Evolutionary conservation across 2,888 invertebrate genomes (phyloP).

Genomic region (Axea sp.): DNA sequence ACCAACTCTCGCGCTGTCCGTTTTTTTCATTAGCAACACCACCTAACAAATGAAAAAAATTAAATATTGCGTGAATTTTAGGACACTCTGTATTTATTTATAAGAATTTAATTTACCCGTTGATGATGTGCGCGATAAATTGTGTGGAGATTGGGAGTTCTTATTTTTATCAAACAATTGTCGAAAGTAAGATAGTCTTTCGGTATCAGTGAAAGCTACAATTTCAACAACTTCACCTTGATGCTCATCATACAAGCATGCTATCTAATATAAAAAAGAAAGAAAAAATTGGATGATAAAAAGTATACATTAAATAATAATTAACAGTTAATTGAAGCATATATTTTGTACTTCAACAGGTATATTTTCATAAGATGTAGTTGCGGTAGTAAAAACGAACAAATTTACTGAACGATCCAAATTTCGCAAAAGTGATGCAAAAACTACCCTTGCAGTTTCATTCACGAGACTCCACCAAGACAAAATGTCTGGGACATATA

Average conservation of each 20-base stretch:
- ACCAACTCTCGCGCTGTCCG: too few species aligned
- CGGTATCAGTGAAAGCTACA: slow-evolving; percentile 64
- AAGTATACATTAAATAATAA: too few species aligned
- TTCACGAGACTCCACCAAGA: slow-evolving; percentile 78
- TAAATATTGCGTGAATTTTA: background rate
- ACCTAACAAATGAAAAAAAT: background rate
- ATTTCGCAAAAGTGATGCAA: slow-evolving; percentile 72
- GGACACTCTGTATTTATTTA: background rate
- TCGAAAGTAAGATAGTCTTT: slow-evolving; percentile 72
- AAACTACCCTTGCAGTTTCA: slow-evolving; percentile 75
- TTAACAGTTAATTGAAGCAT: too few species aligned
- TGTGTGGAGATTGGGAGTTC: slow-evolving; percentile 56
- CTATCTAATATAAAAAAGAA: slow-evolving; percentile 65
- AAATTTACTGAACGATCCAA: slow-evolving; percentile 74
- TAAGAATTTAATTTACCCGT: slow-evolving; percentile 64
- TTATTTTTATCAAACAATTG: slow-evolving; percentile 69
- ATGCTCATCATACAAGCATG: slow-evolving; percentile 70
- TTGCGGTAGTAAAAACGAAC: slow-evolving; percentile 74
- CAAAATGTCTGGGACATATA: slow-evolving; percentile 75
- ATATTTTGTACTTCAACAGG: slow-evolving; percentile 71
- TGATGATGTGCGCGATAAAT: slow-evolving; percentile 70
- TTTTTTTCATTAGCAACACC: too few species aligned
- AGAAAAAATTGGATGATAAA: background rate
- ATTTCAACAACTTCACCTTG: slow-evolving; percentile 73
- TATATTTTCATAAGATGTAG: slow-evolving; percentile 65